Conservation (phyloP, 2,797 vertebrate species). For the Myotis myotis region DNA sequence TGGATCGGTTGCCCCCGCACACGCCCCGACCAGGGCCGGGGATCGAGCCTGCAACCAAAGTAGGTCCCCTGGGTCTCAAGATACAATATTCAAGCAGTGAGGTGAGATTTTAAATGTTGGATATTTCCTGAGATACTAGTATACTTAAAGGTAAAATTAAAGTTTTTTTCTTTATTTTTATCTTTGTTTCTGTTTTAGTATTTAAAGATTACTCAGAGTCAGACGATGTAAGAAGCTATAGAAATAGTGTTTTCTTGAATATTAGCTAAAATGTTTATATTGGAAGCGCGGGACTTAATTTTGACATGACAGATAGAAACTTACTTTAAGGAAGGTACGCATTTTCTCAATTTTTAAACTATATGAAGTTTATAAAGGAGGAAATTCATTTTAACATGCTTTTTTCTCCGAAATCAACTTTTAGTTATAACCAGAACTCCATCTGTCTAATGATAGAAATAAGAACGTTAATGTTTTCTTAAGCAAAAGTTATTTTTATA, state of each 20-base stretch:
- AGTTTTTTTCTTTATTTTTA: not conserved
- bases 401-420: not conserved
- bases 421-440: not conserved
- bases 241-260: not conserved
- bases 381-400: not conserved
- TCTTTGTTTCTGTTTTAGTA: not conserved
- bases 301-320: not conserved
- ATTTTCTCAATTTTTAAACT: not conserved
- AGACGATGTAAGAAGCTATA: not conserved
- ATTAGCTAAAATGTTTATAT: not conserved
- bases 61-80: not conserved
- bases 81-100: not conserved
- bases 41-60: no score
- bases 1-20: no score
- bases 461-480: not conserved
- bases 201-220: not conserved
- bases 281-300: not conserved
- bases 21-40: no score
- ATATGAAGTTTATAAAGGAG: not conserved
- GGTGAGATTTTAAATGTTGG: not conserved
- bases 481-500: not conserved
- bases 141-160: not conserved
- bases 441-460: not conserved
- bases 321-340: not conserved
- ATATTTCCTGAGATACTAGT: not conserved